These are phyloP conservation scores for Crotalus viridis DNA, from an alignment of 2,113 vertebrate genomes.

Conservation along the genomic window DNA sequence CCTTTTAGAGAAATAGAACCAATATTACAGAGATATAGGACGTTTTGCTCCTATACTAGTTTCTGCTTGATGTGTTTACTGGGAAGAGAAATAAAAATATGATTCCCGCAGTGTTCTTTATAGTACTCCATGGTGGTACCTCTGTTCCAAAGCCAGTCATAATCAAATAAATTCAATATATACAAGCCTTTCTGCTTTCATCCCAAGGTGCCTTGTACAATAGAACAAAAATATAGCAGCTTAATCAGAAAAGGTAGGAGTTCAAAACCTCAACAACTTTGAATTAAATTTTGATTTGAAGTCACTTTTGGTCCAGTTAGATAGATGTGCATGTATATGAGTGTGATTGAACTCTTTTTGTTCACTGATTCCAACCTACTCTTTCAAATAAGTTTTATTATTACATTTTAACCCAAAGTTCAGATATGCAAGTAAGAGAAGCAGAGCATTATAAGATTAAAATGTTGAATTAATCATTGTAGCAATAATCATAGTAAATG, in stretches of 20 bases:
- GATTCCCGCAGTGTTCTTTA: constrained; percentile 28
- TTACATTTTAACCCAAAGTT: background rate
- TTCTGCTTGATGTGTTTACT: constrained; percentile 48
- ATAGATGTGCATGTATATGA: background rate
- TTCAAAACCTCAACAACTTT: background rate
- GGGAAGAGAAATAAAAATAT: constrained; percentile 40
- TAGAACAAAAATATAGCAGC: constrained; percentile 23
- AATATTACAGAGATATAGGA: constrained; percentile 8
- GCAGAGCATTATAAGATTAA: background rate
- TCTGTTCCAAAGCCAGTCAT: background rate
- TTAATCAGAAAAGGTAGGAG: constrained; percentile 2
- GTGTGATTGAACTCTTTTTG: background rate
- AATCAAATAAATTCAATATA: constrained; percentile 24
- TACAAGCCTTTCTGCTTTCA: constrained; percentile 8
- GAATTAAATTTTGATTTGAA: constrained; percentile 18
- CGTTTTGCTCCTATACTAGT: constrained; percentile 18
- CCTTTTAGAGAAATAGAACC: constrained; percentile 28
- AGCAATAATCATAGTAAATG: background rate
- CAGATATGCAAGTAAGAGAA: background rate
- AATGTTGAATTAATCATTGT: background rate
- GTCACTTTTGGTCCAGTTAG: background rate
- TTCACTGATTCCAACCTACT: background rate
- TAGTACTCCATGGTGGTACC: constrained; percentile 10
- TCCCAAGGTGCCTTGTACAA: constrained; percentile 14
- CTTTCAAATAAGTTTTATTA: background rate